Base-by-base conservation (phyloP, 2,113 vertebrate genomes). In the Cynopterus brachyotis region DNA sequence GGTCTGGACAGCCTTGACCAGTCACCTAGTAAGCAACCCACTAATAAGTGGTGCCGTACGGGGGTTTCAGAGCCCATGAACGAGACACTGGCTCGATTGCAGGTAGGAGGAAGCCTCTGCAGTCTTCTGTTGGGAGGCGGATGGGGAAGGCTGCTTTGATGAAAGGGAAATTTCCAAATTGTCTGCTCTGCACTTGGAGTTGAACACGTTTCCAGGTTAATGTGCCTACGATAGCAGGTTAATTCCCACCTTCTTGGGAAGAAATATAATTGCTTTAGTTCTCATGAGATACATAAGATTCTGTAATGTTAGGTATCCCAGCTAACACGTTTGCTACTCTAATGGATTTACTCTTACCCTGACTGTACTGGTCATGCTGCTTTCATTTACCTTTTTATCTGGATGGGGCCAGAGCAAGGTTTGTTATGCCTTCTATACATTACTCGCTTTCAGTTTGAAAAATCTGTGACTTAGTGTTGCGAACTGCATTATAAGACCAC, bases 311-410 rank as follows among this genome's bases (percentile, higher is more conserved):
- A 37, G 57, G 13, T 69, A 37, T 90, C 83, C 30, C 47, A 50
- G 1, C 35, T 83, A 42, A 28, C 20, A 37, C 55, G 20, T n/a
- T 4, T 70, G 22, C 86, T 89, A 19, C 22, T 60, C 15, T 75
- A 35, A 9, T 42, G 32, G 30, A 35, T 66, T 57, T 64, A 4
- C 15, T 69, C n/a, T 70, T 88, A 70, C 42, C 45, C 69, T 3
- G 8, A 50, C 55, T 22, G 9, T 60, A 50, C 78, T 67, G 7
- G 5, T 37, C 22, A 67, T 90, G 50, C 35, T 62, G 45, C 13
- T 75, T 85, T 69, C 60, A 82, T 47, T 75, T 16, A 9, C 40
- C n/a, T 87, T 90, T 96, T 90, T 96, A n/a, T 96, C 84, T 96
- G 89, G 81, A n/a, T 55, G 75, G 89, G 79, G 30, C 32, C 89